A percentile compares a stretch with the other conserved stretches of the same genome.
Evolutionary conservation across 2,797 vertebrate species (phyloP).

Genomic region (Helostoma temminkii): DNA sequence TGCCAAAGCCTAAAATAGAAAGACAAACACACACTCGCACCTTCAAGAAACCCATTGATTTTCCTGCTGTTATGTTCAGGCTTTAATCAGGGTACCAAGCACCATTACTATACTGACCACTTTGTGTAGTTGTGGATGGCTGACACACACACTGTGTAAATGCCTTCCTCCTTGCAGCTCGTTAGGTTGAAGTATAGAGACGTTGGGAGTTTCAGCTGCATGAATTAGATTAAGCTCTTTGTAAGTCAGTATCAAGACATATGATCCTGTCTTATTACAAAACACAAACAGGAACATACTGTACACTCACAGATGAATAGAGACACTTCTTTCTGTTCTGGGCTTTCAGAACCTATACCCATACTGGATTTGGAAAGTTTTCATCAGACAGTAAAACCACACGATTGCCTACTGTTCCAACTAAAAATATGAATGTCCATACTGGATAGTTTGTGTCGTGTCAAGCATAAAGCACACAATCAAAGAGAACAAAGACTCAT

Average conservation of each 20-base stretch:
- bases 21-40: conserved; percentile 24
- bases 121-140: conserved; percentile 56
- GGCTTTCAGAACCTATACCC: conserved; percentile 17
- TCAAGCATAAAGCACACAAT: conserved; percentile 11
- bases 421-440: conserved; percentile 29
- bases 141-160: conserved; percentile 36
- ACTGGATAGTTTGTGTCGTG: conserved; percentile 33
- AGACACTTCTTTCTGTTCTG: conserved; percentile 25
- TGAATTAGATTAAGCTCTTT: conserved; percentile 71
- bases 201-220: conserved; percentile 43
- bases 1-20: conserved; percentile 18
- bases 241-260: conserved; percentile 63
- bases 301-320: not conserved
- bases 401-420: conserved; percentile 26
- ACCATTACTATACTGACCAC: conserved; percentile 69
- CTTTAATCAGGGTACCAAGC: conserved; percentile 76
- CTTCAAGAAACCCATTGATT: conserved; percentile 72
- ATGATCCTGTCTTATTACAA: conserved; percentile 54
- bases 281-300: conserved; percentile 39
- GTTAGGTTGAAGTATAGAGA: conserved; percentile 58
- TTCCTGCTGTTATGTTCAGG: conserved; percentile 59
- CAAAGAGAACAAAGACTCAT: conserved; percentile 52
- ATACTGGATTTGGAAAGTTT: conserved; percentile 44
- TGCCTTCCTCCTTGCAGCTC: conserved; percentile 53
- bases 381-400: conserved; percentile 49